Conservation (phyloP, 1,140 invertebrate species). For the Drosophila bipectinata region DNA sequence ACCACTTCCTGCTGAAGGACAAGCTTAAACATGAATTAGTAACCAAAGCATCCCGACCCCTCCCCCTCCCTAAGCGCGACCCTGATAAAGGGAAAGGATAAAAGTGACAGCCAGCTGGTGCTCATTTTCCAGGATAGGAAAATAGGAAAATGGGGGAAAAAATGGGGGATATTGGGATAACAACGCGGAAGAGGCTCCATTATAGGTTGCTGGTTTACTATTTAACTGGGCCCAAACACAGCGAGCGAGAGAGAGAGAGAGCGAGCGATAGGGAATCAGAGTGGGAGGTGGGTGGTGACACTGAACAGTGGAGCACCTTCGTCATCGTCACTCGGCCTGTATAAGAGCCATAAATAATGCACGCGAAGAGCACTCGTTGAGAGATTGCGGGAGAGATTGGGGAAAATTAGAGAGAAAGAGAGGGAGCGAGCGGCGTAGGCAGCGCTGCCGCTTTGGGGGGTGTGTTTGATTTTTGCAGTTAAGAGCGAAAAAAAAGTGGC, state of each 20-base stretch:
- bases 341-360: conserved; percentile 65
- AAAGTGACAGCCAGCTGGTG: conserved; percentile 27
- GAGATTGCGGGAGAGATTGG: conserved; percentile 25
- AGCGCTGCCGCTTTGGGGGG: conserved; percentile 25
- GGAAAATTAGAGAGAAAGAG: background rate
- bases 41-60: background rate
- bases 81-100: background rate
- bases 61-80: background rate
- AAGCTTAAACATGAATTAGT: background rate
- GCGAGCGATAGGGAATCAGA: background rate
- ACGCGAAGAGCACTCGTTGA: conserved; percentile 37
- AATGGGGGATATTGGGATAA: conserved; percentile 38
- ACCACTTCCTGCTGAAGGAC: background rate
- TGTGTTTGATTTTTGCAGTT: conserved; percentile 75
- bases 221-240: conserved; percentile 60
- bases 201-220: conserved; percentile 68
- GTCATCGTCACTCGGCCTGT: conserved; percentile 47
- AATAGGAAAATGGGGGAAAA: conserved; percentile 3
- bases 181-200: conserved; percentile 64
- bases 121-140: conserved; percentile 40
- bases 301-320: conserved; percentile 56
- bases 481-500: conserved; percentile 71
- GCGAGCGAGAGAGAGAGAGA: conserved; percentile 11
- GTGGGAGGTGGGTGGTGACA: conserved; percentile 32
- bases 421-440: background rate